These are phyloP conservation scores for Platycercus adscitus DNA, from an alignment of 2,113 vertebrate species.

Conservation along the genomic window DNA sequence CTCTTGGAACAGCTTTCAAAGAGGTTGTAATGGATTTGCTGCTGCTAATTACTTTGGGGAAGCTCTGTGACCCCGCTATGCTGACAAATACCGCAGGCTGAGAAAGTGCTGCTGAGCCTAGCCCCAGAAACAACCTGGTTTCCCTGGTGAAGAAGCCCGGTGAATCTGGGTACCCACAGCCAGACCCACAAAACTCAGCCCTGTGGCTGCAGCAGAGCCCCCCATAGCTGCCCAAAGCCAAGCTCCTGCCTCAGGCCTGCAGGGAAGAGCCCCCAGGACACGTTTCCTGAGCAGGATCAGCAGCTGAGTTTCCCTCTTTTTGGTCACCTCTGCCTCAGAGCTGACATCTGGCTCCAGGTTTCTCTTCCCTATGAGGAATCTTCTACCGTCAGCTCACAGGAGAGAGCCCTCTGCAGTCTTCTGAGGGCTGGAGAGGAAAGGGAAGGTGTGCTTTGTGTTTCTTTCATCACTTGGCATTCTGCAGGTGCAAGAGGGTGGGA, in stretches of 20 bases:
- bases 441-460: not conserved
- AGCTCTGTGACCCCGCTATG: not conserved
- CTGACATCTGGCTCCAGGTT: not conserved
- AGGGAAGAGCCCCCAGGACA: not conserved
- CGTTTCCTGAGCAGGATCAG: not conserved
- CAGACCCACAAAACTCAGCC: not conserved
- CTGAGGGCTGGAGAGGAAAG: not conserved
- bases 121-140: not conserved
- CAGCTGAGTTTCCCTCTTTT: not conserved
- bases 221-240: rapidly evolving
- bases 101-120: not conserved
- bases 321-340: not conserved
- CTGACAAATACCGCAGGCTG: not conserved
- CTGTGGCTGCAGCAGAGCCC: not conserved
- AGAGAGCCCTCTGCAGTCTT: not conserved
- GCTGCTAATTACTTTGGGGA: not conserved
- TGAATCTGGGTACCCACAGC: not conserved
- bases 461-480: not conserved
- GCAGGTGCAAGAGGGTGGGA: not conserved
- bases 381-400: not conserved
- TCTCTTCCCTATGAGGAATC: not conserved
- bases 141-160: not conserved
- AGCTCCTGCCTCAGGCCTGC: not conserved
- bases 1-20: not conserved
- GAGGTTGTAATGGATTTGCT: not conserved